A percentile compares a stretch with the other conserved stretches of the same genome.
phyloP scores from a whole-genome alignment of 1,140 invertebrate species.

The Nylanderia fulva region DNA sequence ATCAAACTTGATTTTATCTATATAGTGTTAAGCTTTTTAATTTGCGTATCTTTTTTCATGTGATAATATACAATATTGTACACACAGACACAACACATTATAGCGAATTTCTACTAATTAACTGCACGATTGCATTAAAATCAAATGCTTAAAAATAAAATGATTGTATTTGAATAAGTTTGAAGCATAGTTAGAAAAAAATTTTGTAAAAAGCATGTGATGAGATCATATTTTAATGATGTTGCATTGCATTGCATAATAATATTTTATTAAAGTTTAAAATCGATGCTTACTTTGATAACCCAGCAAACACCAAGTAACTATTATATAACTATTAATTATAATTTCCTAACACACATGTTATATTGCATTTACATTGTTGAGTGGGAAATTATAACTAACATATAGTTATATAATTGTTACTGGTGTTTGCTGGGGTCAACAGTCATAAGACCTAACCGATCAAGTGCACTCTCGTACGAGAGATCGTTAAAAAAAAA shows the following conservation, averaged over 20 bases:
- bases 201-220: background rate
- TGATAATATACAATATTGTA: background rate
- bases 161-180: background rate
- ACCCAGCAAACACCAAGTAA: no score
- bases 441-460: no score
- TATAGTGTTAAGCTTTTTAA: conserved; percentile 5
- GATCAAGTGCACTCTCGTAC: no score
- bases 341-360: no score
- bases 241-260: background rate
- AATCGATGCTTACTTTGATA: background rate
- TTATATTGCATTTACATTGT: no score
- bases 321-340: no score
- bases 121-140: conserved; percentile 18
- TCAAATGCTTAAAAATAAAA: conserved; percentile 17
- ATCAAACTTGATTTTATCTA: background rate
- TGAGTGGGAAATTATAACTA: no score
- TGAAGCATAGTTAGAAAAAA: background rate
- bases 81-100: background rate
- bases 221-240: background rate
- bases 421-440: no score
- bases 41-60: background rate
- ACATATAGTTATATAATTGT: no score
- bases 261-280: background rate
- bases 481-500: no score
- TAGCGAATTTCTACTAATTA: conserved; percentile 23